Evolutionary conservation across 2,888 invertebrate genomes (phyloP), one percentile per base, ranked within the genome.

Genomic region (Epiblema foenella): DNA sequence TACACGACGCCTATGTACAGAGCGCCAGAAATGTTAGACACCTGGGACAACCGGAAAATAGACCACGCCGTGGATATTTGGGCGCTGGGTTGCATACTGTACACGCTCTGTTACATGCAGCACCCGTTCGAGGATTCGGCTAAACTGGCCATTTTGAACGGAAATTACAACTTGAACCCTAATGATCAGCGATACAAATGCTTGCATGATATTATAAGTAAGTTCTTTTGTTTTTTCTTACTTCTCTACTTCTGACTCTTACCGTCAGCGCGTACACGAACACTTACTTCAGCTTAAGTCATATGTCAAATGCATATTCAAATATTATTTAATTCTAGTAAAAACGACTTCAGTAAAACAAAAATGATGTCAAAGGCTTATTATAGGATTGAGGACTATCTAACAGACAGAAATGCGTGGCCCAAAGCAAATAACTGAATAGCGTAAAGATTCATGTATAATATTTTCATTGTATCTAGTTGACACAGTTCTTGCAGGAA

Each of bases 61-160:
- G 98, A 98, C 69, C 95, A 97, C 76, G 96, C 97, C 56, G 96
- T 97, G 1, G 99, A 99, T 90, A 95, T 99, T 49, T 99, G 99
- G 99, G 99, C 99, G 0, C 93, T 99, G 15, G 99, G 99, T 9
- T 99, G 99, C 89, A 95, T 99, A 75, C 93, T 99, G 15, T 99
- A 98, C 87, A 96, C 97, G 59, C 91, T 99, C 18, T 98, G 99
- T 87, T 99, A 96, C 85, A 96, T 97, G 92, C 96, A 96, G 79
- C 99, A 99, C 93, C 99, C 99, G 0, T 99, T 98, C 88, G 99
- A 99, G 85, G 99, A 99, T 91, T 96, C 96, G 62, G 96, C 99
- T 68, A 99, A 99, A 88, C 92, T 99, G 79, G 96, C 99, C 59
- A 99, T 99, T 79, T 94, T 99, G 70, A 99, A 99, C 93, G 99